A percentile compares a stretch with the other conserved stretches of the same genome.
Conservation (phyloP, 35 echinoderm and acorn worm genomes). For the Chiridota heheva region DNA sequence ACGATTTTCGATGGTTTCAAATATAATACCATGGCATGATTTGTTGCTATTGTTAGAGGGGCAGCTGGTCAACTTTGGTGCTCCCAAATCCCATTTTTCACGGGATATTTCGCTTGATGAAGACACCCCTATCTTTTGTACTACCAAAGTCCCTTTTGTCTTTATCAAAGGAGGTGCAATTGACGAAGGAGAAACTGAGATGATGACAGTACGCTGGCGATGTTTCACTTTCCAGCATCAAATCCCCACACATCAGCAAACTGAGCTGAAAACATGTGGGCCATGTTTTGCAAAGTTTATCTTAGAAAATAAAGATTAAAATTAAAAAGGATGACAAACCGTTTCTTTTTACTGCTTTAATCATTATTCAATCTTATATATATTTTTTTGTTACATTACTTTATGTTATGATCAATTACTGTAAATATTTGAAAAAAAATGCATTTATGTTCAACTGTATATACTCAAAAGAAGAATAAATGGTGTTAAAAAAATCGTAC, state of each 20-base stretch:
- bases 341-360: too few relatives aligned
- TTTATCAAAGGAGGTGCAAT: not conserved
- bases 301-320: too few relatives aligned
- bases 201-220: conserved; percentile 4
- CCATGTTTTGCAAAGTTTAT: too few relatives aligned
- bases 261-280: too few relatives aligned
- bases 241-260: not conserved
- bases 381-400: too few relatives aligned
- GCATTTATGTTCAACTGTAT: too few relatives aligned
- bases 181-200: conserved; percentile 10
- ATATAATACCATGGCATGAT: conserved; percentile 13
- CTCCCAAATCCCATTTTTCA: not conserved
- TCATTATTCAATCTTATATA: too few relatives aligned
- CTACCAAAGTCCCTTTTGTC: not conserved
- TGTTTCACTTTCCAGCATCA: not conserved
- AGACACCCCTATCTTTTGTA: not conserved
- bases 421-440: too few relatives aligned
- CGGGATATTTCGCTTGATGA: not conserved
- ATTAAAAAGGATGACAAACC: too few relatives aligned
- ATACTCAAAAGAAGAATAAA: too few relatives aligned
- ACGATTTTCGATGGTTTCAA: conserved; percentile 1
- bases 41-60: not conserved
- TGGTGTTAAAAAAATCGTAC: too few relatives aligned
- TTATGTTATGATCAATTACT: too few relatives aligned
- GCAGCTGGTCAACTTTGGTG: not conserved